These are phyloP conservation scores for Herminia tarsipennalis DNA, from an alignment of 2,888 invertebrate species.

Conservation along the genomic window DNA sequence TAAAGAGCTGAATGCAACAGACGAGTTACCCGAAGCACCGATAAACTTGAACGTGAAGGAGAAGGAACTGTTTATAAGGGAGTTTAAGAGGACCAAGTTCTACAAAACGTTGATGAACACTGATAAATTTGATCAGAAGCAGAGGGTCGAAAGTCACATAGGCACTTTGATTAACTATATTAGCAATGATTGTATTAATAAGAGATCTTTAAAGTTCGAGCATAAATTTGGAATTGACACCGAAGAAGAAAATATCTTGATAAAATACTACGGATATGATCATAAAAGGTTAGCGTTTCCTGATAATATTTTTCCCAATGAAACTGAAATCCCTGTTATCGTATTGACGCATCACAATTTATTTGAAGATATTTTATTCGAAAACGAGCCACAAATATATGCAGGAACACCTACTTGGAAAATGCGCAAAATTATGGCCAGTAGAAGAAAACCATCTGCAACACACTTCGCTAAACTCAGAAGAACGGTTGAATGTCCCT, in stretches of 20 bases:
- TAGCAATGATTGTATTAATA: not conserved
- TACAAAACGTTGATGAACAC: not conserved
- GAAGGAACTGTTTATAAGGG: not conserved
- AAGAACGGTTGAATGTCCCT: not conserved
- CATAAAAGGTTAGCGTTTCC: conserved; percentile 6
- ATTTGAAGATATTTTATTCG: conserved; percentile 2
- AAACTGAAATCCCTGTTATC: conserved; percentile 4
- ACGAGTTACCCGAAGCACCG: not conserved
- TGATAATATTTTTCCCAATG: conserved; percentile 4
- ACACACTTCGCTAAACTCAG: conserved; percentile 1
- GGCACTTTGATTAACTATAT: conserved; percentile 3
- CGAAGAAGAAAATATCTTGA: not conserved
- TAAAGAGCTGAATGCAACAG: not conserved
- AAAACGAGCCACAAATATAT: not conserved
- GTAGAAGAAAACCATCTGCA: too few relatives aligned
- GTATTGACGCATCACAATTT: conserved; percentile 1
- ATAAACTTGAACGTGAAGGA: not conserved
- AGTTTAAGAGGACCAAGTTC: not conserved
- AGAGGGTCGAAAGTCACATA: not conserved
- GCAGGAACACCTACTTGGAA: too few relatives aligned
- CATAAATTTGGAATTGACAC: not conserved
- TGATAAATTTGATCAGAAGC: not conserved
- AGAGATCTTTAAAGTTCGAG: not conserved
- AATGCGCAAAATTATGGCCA: too few relatives aligned
- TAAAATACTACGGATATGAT: not conserved